A percentile compares a stretch with the other conserved stretches of the same genome.
Evolutionary conservation across 1,140 invertebrate species (phyloP).

Genomic region (Drosophila nigrodunni): DNA sequence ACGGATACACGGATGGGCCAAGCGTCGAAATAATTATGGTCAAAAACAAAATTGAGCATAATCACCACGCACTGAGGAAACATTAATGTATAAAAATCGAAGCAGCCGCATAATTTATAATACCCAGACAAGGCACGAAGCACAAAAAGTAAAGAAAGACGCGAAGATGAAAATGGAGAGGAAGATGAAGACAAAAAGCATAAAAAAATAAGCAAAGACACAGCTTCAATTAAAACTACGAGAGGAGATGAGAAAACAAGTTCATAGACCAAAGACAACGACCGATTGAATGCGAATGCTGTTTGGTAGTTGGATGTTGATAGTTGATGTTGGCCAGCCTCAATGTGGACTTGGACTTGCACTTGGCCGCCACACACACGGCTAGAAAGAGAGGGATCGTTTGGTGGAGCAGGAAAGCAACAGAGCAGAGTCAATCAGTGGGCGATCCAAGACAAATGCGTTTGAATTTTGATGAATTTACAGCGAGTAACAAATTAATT

Average conservation of each 20-base stretch:
- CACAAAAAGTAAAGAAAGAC: conserved; percentile 31
- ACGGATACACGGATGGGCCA: conserved; percentile 47
- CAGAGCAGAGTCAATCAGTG: conserved; percentile 45
- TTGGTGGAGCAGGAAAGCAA: neutral
- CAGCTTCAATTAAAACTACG: conserved; percentile 76
- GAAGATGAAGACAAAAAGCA: conserved; percentile 41
- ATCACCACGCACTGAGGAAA: conserved; percentile 68
- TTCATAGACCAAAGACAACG: conserved; percentile 80
- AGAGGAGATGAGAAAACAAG: conserved; percentile 66
- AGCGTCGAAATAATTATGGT: conserved; percentile 71
- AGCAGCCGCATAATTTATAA: conserved; percentile 71
- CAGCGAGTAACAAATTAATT: conserved; percentile 75
- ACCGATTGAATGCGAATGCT: conserved; percentile 39
- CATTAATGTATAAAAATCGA: conserved; percentile 75
- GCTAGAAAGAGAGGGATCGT: neutral
- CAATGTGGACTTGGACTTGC: conserved; percentile 16
- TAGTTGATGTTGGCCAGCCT: conserved; percentile 56
- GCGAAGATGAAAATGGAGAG: conserved; percentile 20
- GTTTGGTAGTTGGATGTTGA: conserved; percentile 16
- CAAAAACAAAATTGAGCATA: conserved; percentile 82
- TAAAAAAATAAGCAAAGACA: conserved; percentile 69
- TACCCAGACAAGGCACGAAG: conserved; percentile 41
- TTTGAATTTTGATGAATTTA: conserved; percentile 70
- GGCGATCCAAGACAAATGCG: conserved; percentile 61
- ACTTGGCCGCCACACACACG: conserved; percentile 54